Evolutionary conservation across 2,797 vertebrate genomes (phyloP).

Genomic region (Potorous gilbertii): DNA sequence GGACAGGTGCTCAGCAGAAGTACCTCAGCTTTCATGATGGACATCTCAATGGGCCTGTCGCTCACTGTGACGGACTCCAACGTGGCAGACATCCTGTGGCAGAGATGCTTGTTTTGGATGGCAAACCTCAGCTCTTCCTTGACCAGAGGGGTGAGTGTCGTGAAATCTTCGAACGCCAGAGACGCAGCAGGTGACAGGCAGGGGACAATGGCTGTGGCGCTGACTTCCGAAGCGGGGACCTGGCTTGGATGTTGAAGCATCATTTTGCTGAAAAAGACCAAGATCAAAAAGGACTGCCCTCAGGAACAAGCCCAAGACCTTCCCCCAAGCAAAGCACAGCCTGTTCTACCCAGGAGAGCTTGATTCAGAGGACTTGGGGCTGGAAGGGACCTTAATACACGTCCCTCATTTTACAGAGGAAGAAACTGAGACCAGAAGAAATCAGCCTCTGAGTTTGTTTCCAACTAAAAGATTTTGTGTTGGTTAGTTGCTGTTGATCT

Average conservation of each 20-base stretch:
- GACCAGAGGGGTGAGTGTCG: conserved; percentile 93
- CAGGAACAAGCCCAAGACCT: background rate
- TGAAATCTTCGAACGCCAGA: conserved; percentile 95
- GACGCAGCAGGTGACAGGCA: conserved; percentile 94
- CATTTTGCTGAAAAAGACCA: conserved; percentile 89
- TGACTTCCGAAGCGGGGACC: conserved; percentile 93
- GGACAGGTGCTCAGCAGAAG: background rate
- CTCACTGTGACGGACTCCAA: conserved; percentile 89
- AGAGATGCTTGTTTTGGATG: conserved; percentile 93
- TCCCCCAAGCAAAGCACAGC: background rate
- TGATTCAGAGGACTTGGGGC: background rate
- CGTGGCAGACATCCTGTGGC: conserved; percentile 87
- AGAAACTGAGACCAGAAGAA: background rate
- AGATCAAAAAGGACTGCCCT: conserved; percentile 62
- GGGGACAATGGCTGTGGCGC: conserved; percentile 94
- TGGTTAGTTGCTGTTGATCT: background rate
- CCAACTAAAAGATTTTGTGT: background rate
- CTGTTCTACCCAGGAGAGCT: background rate
- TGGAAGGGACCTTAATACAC: background rate
- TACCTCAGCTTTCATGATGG: conserved; percentile 85
- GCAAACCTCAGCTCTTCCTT: conserved; percentile 95
- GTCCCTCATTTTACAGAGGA: background rate
- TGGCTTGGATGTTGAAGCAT: conserved; percentile 96
- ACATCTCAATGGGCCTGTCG: conserved; percentile 83
- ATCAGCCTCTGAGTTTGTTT: background rate